Base-by-base conservation (phyloP, 2,888 invertebrate species). In the Cancer borealis region DNA sequence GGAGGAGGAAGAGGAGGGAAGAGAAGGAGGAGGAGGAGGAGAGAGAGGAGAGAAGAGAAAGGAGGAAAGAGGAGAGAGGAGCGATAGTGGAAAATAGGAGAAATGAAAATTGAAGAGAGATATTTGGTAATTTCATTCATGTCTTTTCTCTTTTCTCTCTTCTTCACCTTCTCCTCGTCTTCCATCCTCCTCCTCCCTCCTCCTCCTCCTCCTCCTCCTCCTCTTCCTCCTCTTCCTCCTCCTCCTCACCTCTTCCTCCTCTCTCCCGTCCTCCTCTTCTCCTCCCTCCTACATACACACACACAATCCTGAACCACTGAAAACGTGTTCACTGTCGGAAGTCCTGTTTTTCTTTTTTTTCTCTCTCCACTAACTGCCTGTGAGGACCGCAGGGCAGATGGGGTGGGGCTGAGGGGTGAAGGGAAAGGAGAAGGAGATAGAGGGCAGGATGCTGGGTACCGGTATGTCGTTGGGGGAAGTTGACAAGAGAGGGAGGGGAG, bases 11-110 rank as follows among this genome's bases (percentile, higher is more conserved):
- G 60, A 10, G 5, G 39, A 1, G 39, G 0, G 60, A 14, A 39
- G 30, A 60, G 60, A n/a, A 46, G n/a, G 88, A 45, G 88, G 49
- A 91, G 17, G 39, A 17, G 30, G 60, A 91, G 91, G 30, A 60
- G 14, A 10, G 14, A 26, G 21, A 30, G 54, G 30, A 60, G 14
- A 14, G 14, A 26, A 21, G 26, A 54, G 10, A 30, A 3, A 14
- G n/a, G 54, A 90, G 30, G 54, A 12, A n/a, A 4, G 1, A 14
- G 1, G 17, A 49, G 3, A 54, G 26, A 26, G 30, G 26, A 91
- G 60, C 21, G 60, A 54, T 26, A 26, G 60, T 1, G n/a, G n/a
- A 30, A 60, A 14, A 17, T n/a, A 60, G 14, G 10, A 17, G 8
- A 60, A 26, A 4, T 30, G 0, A 14, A 60, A 10, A 60, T n/a